Conservation (phyloP, 2,888 invertebrate species). For the Watsonalla cultraria region DNA sequence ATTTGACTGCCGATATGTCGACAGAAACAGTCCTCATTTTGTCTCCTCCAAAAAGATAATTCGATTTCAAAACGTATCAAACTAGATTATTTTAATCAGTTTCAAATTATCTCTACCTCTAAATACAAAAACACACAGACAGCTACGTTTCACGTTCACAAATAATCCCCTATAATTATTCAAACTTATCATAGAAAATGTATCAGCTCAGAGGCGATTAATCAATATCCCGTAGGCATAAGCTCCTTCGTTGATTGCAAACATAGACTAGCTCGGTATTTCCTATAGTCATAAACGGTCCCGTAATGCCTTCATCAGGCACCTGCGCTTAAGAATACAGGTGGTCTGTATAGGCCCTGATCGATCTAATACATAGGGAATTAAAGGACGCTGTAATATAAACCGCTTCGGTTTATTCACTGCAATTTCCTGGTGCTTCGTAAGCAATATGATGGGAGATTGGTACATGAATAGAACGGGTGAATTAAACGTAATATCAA, state of each 20-base stretch:
- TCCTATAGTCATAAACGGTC: constrained; percentile 65
- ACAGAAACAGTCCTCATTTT: no score
- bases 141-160: no score
- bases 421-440: background rate
- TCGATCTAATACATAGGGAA: constrained; percentile 3
- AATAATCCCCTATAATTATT: constrained; percentile 37
- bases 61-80: no score
- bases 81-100: no score
- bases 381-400: background rate
- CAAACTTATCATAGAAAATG: constrained; percentile 35
- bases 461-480: background rate
- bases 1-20: no score
- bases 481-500: no score
- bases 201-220: constrained; percentile 47
- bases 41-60: no score
- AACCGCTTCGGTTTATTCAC: background rate
- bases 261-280: constrained; percentile 55
- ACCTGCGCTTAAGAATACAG: constrained; percentile 47
- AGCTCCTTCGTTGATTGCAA: constrained; percentile 61
- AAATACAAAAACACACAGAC: no score
- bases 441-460: background rate
- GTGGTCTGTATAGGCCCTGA: constrained; percentile 24
- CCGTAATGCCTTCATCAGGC: constrained; percentile 73
- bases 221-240: constrained; percentile 56
- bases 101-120: no score